These are phyloP conservation scores for Cenopis cana DNA, from an alignment of 2,888 invertebrate species.

Conservation along the genomic window DNA sequence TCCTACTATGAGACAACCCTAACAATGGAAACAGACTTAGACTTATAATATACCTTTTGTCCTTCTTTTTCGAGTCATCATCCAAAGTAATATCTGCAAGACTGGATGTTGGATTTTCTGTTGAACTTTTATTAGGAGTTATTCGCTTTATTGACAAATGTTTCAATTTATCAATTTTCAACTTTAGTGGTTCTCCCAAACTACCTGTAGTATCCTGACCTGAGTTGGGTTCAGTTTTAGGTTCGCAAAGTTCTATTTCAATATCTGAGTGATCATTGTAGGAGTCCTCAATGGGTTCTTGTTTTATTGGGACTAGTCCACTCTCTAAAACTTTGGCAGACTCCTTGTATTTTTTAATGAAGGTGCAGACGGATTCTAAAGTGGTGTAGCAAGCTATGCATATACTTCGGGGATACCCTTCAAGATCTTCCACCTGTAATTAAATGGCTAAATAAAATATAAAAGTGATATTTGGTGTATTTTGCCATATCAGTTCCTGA, in stretches of 20 bases:
- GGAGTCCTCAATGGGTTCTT: slow-evolving; percentile 54
- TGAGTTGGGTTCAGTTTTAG: slow-evolving; percentile 33
- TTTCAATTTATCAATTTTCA: slow-evolving; percentile 49
- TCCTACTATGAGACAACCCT: too few species aligned
- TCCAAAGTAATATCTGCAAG: slow-evolving; percentile 9
- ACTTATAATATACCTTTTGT: slow-evolving; percentile 26
- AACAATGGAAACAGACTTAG: neutral
- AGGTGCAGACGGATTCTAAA: slow-evolving; percentile 61
- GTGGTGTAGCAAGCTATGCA: slow-evolving; percentile 66
- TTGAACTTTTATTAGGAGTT: slow-evolving; percentile 9
- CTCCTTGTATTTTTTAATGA: slow-evolving; percentile 68
- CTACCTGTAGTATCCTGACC: neutral
- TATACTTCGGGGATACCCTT: slow-evolving; percentile 71
- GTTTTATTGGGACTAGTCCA: slow-evolving; percentile 59
- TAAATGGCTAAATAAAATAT: neutral
- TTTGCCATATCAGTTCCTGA: too few species aligned
- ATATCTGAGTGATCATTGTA: slow-evolving; percentile 48
- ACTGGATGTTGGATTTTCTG: neutral
- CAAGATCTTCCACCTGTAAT: slow-evolving; percentile 71
- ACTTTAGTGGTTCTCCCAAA: slow-evolving; percentile 46
- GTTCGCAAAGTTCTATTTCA: slow-evolving; percentile 45
- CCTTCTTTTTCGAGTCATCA: slow-evolving; percentile 7
- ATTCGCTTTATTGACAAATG: slow-evolving; percentile 30
- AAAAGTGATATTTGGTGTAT: neutral
- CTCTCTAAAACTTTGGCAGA: slow-evolving; percentile 63